Base-by-base conservation (phyloP, 2,888 invertebrate genomes). In the Selenia dentaria region DNA sequence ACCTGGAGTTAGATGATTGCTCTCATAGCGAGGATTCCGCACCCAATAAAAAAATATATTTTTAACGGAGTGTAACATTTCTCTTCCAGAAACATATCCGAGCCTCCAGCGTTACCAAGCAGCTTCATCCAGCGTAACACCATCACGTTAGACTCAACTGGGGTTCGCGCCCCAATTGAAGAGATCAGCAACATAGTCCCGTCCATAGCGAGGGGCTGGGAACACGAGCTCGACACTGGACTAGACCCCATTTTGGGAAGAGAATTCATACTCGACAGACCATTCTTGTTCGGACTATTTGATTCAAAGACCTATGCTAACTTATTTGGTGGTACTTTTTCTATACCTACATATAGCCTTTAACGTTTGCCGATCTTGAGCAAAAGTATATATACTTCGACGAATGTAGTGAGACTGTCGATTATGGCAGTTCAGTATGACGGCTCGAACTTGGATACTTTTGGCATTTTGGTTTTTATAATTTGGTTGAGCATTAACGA, bases 231-330 rank as follows among this genome's bases (percentile, higher is more conserved):
- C 1, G 62, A 51, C 0, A 62, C 59, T 0, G 63, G 58, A 0
- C 8, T 65, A 1, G 65, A 63, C 0, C 44, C 50, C 0, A 56
- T 49, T 0, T 36, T 63, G 0, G 70, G 68, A 0, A 50, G 56
- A 0, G 59, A 63, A 10, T 75, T 75, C 10, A 57, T 64, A 0
- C 67, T 67, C 0, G 63, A 75, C 11, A 57, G 57, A 13, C 74
- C 75, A 0, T 75, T 75, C 27, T 42, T 70, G 46, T 74, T 57
- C 16, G 69, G 57, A 0, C 39, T 75, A 0, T 58, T 70, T 10
- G 72, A 75, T 47, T 51, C 62, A 0, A 51, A 63, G 14, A 65
- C 65, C 0, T 48, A 47, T 1, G 64, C 64, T 0, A 65, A 62
- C 18, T 4, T 70, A 3, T 62, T 69, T 3, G 47, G 64, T 4